Base-by-base conservation (phyloP, 2,797 vertebrate genomes). In the Molothrus ater region DNA sequence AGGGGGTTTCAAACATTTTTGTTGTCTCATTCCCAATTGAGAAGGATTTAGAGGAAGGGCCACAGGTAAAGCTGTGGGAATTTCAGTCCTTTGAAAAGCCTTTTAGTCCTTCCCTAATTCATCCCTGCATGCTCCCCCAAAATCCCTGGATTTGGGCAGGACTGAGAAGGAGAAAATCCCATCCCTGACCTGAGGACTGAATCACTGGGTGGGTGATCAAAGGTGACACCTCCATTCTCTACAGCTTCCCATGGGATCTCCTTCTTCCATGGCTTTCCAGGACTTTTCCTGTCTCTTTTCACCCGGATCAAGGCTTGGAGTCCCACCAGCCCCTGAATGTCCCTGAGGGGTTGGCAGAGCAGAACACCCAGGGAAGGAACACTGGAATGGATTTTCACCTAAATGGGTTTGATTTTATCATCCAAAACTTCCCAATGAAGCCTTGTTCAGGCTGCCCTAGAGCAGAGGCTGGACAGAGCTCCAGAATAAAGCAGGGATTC, bases 321-420 rank as follows among this genome's bases (percentile, higher is more conserved):
- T 51, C 72, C 24, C 73, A 28, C 9, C 83, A 83, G 36, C 66
- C 64, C 47, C 78, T 57, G 26, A 32, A 34, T 34, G 25, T 53
- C 12, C 50, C 38, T 21, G 31, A 21, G 51, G 51, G 51, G 17
- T 2, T 26, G 51, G 56, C 81, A 80, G 14, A 4, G 64, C 14
- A 2, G 47, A 17, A 17, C 48, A 6, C 20, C 14, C 1, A 4
- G 50, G 53, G 18, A 5, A 32, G 19, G 36, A 36, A 36, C n/a
- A 36, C 36, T 36, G 36, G 36, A 36, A 17, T 65, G 24, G 63
- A 9, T 88, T 85, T 91, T 68, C 84, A 34, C 57, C 78, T 45
- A 21, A 82, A 42, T 45, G 40, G 48, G 9, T 80, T 90, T 76
- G 87, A 63, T 96, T 93, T 96, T 83, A 36, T 75, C 85, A 7